Evolutionary conservation across 2,797 vertebrate species (phyloP).

Genomic region (Falco naumanni): DNA sequence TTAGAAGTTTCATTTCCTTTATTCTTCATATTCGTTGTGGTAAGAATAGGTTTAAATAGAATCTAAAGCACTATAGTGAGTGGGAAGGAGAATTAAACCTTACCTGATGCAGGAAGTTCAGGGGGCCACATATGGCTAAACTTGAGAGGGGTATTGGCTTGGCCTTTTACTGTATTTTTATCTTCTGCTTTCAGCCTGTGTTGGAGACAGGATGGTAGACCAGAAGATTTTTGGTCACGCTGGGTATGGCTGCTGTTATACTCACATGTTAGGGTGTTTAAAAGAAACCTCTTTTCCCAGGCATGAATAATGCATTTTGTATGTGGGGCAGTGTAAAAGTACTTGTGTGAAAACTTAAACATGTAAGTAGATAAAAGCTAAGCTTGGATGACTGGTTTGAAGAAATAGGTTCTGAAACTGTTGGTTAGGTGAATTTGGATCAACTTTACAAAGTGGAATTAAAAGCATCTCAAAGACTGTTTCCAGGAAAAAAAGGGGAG

Average conservation of each 20-base stretch:
- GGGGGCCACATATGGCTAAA: not conserved
- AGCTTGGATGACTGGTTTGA: not conserved
- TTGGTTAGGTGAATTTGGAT: not conserved
- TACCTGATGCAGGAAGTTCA: not conserved
- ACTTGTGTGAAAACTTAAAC: not conserved
- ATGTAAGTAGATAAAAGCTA: not conserved
- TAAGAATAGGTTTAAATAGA: not conserved
- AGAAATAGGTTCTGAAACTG: not conserved
- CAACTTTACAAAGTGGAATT: not conserved
- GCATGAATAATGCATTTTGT: not conserved
- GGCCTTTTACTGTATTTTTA: not conserved
- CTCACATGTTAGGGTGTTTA: not conserved
- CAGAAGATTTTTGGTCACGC: not conserved
- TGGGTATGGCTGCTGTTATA: not conserved
- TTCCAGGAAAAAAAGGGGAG: not conserved
- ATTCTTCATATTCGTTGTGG: not conserved
- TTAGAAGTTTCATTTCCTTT: not conserved
- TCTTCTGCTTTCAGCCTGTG: not conserved
- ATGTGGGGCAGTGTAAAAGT: not conserved
- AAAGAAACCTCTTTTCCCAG: not conserved
- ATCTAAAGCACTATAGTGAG: not conserved
- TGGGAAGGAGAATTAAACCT: not conserved
- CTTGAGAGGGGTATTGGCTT: not conserved
- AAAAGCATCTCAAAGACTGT: not conserved
- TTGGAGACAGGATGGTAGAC: not conserved